Evolutionary conservation across 2,113 vertebrate genomes (phyloP), one percentile per base, ranked within the genome.

Genomic region (Sceloporus undulatus): DNA sequence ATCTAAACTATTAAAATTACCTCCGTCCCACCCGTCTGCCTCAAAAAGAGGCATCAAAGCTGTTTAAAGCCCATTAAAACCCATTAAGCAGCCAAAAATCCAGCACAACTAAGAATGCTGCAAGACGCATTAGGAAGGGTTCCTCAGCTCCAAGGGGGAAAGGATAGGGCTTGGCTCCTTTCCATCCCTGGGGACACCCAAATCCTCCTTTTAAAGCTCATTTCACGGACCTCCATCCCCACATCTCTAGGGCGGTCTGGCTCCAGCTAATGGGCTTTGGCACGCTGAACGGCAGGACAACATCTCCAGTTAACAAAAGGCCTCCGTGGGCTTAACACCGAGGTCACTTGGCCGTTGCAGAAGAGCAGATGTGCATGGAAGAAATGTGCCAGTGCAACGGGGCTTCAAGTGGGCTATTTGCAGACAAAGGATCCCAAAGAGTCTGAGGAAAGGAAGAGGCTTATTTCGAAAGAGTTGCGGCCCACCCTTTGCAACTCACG

Each of bases 361-460:
- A 62, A 38, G 40, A 71, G 66, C n/a, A 29, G 23, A 48, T 18
- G 38, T 8, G 21, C 8, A 5, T 2, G 5, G 27, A 52, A 23
- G 5, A 34, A 25, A 23, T 1, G 1, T 21, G 25, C 56, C 18
- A 21, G 21, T 3, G 2, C 3, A 25, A 16, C 5, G 9, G 81
- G 27, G 52, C 19, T 23, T 10, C 19, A 13, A 11, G 52, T 29
- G 13, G 5, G 7, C 73, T 8, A 2, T 29, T 21, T 29, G 13
- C 4, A 18, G 42, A 27, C 27, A 11, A 29, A 11, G 27, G 21
- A 23, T 23, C 91, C 85, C 88, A 86, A 87, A 87, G 87, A 40
- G 89, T 91, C 87, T 89, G 83, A 62, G 91, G 92, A 91, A 89
- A n/a, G 29, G 84, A 91, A 90, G 82, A 68, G 93, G 91, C 90